Conservation (phyloP, 1,140 invertebrate genomes). For the Metaphire vulgaris region DNA sequence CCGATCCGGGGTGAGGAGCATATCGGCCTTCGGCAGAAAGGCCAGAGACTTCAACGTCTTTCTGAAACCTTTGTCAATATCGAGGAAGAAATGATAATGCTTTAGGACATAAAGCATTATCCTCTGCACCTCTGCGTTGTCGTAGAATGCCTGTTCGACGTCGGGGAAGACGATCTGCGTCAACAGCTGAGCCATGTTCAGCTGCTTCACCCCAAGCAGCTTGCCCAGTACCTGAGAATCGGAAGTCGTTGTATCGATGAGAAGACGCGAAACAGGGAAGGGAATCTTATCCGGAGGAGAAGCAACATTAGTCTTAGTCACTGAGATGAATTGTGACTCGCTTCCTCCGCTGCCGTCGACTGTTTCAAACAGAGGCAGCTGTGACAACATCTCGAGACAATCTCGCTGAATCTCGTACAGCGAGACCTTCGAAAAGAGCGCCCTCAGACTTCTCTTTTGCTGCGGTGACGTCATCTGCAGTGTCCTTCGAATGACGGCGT, state of each 20-base stretch:
- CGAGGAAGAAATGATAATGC: slow-evolving; percentile 23
- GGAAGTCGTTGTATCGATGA: slow-evolving; percentile 6
- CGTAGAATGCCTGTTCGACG: slow-evolving; percentile 14
- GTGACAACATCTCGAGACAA: slow-evolving; percentile 4
- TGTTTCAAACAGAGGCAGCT: slow-evolving; percentile 25
- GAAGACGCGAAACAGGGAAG: slow-evolving; percentile 8
- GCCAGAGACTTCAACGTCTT: slow-evolving; percentile 13
- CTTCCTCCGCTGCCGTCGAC: not conserved
- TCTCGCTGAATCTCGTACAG: slow-evolving; percentile 24
- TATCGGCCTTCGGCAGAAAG: slow-evolving; percentile 23
- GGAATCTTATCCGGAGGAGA: slow-evolving; percentile 26
- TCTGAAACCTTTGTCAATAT: slow-evolving; percentile 5
- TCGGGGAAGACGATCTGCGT: slow-evolving; percentile 27
- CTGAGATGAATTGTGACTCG: slow-evolving; percentile 17
- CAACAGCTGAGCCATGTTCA: slow-evolving; percentile 23
- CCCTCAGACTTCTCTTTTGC: slow-evolving; percentile 14
- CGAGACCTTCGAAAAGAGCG: slow-evolving; percentile 20
- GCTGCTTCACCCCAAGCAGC: slow-evolving; percentile 8
- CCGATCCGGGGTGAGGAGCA: slow-evolving; percentile 21
- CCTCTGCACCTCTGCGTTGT: slow-evolving; percentile 11
- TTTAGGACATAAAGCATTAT: slow-evolving; percentile 24
- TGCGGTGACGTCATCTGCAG: not conserved
- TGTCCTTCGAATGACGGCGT: not conserved
- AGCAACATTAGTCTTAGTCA: slow-evolving; percentile 16
- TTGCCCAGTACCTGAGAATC: slow-evolving; percentile 3